Evolutionary conservation across 2,888 invertebrate species (phyloP), one percentile per base, ranked within the genome.

Genomic region (Lasioglossum marginatum): DNA sequence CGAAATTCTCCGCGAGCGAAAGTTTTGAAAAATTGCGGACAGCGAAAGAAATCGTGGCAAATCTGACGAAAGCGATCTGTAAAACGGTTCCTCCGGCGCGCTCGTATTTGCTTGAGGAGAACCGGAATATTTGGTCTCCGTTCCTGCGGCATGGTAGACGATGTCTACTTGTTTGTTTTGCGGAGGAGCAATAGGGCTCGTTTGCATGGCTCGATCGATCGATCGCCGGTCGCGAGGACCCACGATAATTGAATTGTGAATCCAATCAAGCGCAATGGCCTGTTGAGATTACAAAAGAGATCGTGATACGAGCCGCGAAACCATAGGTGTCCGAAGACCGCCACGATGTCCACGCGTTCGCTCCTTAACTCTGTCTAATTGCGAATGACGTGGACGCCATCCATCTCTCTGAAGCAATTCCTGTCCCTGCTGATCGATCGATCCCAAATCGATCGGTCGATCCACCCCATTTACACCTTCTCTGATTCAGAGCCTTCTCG

Each of bases 241-340:
- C 81, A 79, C 85, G 90, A 90, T 90, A 90, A 90, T 90, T 90
- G 90, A 90, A 90, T 90, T 87, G 90, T 88, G 90, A 89, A 90
- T 90, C 90, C 90, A 90, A 90, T 90, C 90, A 90, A 87, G 89
- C 89, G 86, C 80, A 86, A 88, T 88, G 81, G 82, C 81, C 79
- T 79, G 86, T 83, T 84, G 86, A 89, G 90, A 90, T 90, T 90
- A 86, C 89, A 87, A 90, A 90, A 90, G 89, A 86, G 89, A 84
- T 87, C 84, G 90, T 68, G 81, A 88, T 79, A 85, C 85, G 63
- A 79, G 63, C 83, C 40, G 79, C 76, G 63, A 27, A n/a, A 79
- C 73, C 63, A 37, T 87, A 37, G 19, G 74, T 76, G 71, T 60
- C 43, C 52, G 75, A 86, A 82, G 79, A 83, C 70, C 79, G 79